phyloP scores from a whole-genome alignment of 1,140 invertebrate species.

The honey bee (Apis mellifera) region DNA sequence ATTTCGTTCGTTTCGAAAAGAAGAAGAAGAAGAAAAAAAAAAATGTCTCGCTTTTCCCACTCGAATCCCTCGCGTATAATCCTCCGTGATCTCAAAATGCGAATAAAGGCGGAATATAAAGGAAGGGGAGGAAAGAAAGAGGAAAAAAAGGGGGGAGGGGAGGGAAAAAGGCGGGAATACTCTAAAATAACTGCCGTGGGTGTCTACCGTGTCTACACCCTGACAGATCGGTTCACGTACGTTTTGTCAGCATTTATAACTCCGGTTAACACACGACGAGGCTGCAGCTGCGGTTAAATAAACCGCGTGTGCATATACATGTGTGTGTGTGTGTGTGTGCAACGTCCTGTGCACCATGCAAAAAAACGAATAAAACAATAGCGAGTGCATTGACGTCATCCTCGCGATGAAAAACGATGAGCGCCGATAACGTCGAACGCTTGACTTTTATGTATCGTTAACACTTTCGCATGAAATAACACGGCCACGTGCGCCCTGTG shows the following conservation, averaged over 20 bases:
- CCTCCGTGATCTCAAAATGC: not conserved
- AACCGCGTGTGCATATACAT: slow-evolving; percentile 25
- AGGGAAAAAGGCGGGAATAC: slow-evolving; percentile 26
- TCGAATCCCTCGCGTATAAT: not conserved
- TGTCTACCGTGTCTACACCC: not conserved
- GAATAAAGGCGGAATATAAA: not conserved
- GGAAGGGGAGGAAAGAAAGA: not conserved
- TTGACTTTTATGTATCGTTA: slow-evolving; percentile 41
- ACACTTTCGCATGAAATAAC: slow-evolving; percentile 14
- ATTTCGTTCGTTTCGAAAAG: too few relatives aligned
- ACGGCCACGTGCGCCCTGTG: not conserved
- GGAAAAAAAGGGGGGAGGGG: too few relatives aligned
- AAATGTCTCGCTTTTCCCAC: too few relatives aligned
- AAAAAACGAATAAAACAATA: slow-evolving; percentile 56
- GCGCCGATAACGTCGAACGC: slow-evolving; percentile 20
- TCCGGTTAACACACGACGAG: slow-evolving; percentile 3
- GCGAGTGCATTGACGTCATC: slow-evolving; percentile 49
- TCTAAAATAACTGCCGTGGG: slow-evolving; percentile 49
- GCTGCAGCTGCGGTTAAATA: slow-evolving; percentile 53
- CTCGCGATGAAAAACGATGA: slow-evolving; percentile 39
- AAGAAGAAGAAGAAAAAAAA: too few relatives aligned
- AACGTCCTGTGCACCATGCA: not conserved
- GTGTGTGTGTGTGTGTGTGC: not conserved
- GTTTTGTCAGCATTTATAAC: slow-evolving; percentile 59
- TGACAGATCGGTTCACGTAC: slow-evolving; percentile 9